phyloP scores from a whole-genome alignment of 2,797 vertebrate genomes.

The Eulemur mongoz region DNA sequence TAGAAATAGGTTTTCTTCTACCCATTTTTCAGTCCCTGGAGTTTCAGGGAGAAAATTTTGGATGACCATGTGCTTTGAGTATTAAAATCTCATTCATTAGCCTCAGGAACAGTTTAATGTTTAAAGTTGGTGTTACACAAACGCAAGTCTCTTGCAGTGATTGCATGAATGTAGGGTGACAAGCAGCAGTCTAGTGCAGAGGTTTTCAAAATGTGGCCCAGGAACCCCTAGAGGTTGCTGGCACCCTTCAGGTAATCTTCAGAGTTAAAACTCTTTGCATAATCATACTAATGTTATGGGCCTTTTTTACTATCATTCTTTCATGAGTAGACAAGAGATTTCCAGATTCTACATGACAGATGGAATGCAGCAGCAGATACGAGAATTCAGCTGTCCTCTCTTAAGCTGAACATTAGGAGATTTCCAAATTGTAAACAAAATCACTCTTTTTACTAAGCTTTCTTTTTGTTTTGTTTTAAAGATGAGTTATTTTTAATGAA shows the following conservation, averaged over 20 bases:
- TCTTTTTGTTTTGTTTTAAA: not conserved
- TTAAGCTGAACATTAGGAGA: not conserved
- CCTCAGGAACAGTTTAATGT: not conserved
- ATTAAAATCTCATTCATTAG: not conserved
- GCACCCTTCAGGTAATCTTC: not conserved
- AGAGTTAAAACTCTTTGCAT: not conserved
- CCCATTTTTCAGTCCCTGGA: not conserved
- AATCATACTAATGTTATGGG: not conserved
- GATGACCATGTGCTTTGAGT: not conserved
- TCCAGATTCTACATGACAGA: not conserved
- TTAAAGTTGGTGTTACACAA: not conserved
- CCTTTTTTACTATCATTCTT: not conserved
- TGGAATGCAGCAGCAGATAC: not conserved
- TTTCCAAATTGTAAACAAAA: not conserved
- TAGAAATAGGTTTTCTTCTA: not conserved
- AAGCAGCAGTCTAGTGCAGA: not conserved
- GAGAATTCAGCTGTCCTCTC: not conserved
- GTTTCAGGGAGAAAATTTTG: not conserved
- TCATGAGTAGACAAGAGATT: not conserved
- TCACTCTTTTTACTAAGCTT: not conserved
- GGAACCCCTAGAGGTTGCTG: no score
- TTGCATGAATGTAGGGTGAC: not conserved
- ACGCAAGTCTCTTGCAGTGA: not conserved
- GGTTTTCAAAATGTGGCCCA: not conserved
- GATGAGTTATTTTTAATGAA: not conserved